Percentiles rank a stretch among this genome's conserved stretches.
Conservation (phyloP, 2,113 vertebrate genomes). For the Zosterops lateralis region DNA sequence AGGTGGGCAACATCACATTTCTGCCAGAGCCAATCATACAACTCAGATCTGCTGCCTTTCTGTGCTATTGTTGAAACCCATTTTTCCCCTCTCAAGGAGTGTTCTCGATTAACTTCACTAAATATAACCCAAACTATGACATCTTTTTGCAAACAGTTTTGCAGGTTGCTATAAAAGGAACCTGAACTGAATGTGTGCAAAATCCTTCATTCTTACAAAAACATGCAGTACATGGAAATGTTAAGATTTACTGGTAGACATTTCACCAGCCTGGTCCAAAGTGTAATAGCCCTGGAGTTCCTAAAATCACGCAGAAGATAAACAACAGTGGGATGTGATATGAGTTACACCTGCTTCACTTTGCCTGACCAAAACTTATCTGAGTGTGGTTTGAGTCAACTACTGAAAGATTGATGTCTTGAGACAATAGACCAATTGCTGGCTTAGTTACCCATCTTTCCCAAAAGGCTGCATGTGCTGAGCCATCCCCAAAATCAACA, state of each 20-base stretch:
- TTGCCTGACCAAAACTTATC: neutral
- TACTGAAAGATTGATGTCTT: neutral
- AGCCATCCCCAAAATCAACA: neutral
- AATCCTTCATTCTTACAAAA: constrained; percentile 36
- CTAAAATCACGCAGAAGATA: constrained; percentile 2
- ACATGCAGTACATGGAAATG: neutral
- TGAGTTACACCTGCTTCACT: neutral
- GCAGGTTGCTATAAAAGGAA: constrained; percentile 10
- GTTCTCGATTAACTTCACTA: neutral
- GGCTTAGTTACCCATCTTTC: neutral
- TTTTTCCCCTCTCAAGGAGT: neutral
- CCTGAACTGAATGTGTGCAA: neutral
- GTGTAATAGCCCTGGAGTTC: neutral
- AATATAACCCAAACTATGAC: neutral
- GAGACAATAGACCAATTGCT: neutral
- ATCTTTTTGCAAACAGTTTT: constrained; percentile 12
- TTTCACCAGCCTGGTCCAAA: constrained; percentile 15
- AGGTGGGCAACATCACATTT: neutral
- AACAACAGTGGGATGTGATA: neutral
- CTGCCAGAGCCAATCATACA: neutral
- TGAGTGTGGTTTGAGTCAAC: neutral
- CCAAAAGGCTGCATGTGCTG: neutral
- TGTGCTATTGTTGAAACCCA: neutral
- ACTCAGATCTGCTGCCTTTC: neutral
- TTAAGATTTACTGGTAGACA: constrained; percentile 21